Conservation (phyloP, 2,797 vertebrate genomes). For the Somateria mollissima region DNA sequence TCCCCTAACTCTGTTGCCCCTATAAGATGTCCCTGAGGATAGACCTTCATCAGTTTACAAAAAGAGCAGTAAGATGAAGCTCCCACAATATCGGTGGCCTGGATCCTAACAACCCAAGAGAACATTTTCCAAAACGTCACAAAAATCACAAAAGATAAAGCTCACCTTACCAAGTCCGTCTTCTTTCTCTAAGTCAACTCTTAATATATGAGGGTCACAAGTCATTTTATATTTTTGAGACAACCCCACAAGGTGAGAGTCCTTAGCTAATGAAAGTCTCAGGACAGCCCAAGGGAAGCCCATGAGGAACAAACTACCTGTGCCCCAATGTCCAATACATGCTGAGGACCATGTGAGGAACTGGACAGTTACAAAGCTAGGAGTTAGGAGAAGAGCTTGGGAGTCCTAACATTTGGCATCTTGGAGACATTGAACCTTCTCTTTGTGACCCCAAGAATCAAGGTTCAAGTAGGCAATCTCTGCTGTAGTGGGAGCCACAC, state of each 20-base stretch:
- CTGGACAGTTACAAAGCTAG: background rate
- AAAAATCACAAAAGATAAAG: too few relatives aligned
- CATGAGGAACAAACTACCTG: background rate
- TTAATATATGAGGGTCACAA: fast-evolving
- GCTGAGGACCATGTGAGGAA: background rate
- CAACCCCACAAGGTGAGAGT: background rate
- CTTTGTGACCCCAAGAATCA: background rate
- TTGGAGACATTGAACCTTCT: background rate
- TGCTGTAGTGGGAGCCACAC: background rate
- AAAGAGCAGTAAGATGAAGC: background rate
- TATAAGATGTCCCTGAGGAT: background rate
- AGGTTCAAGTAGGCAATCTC: background rate
- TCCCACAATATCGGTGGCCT: background rate
- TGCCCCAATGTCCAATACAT: background rate
- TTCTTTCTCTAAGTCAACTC: background rate
- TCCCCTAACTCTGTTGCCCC: background rate
- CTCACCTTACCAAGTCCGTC: too few relatives aligned
- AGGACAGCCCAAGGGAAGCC: background rate
- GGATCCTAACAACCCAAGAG: background rate
- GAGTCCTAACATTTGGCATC: background rate
- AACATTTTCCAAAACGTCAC: too few relatives aligned
- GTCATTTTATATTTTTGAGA: background rate
- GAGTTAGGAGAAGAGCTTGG: background rate
- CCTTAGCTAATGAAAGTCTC: background rate
- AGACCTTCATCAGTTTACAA: background rate